Base-by-base conservation (phyloP, 2,797 vertebrate genomes). In the Pseudochaenichthys georgianus region DNA sequence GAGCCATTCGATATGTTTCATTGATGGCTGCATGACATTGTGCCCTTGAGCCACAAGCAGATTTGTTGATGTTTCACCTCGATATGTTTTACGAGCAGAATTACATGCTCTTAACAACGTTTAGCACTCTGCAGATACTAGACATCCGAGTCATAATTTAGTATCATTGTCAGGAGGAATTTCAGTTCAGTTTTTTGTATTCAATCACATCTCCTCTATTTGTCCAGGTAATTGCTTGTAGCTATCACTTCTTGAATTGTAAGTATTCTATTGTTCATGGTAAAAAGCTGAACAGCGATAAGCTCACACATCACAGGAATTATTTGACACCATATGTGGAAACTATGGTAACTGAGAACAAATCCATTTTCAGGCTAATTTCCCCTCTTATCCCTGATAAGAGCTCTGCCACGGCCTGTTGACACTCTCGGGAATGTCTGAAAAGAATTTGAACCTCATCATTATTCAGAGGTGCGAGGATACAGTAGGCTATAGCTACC, bases 401-500 rank as follows among this genome's bases (percentile, higher is more conserved):
- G 61, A 78, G 73, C 76, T 73, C 41, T 55, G 69, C 61, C 55
- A 21, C 58, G 42, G 55, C 80, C 72, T 75, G 71, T 70, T 78
- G 75, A 77, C 55, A 79, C 72, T 58, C 64, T 66, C 3, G 62
- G 66, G 71, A 78, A 67, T 70, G 72, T 69, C 57, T 82, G 54
- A 52, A 75, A 74, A 60, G 16, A 78, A 70, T 73, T 12, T 57
- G 51, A 81, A 66, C 19, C 65, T 81, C 41, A 69, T 72, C 53
- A 50, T 80, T 66, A 70, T 68, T 59, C 80, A 53, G 74, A 84
- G 63, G 75, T 69, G 78, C 67, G 67, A 75, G 77, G 78, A 83
- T 70, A 68, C 77, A 86, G 66, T 16, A 23, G 23, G 23, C 23
- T 23, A 48, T 23, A 80, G 28, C 28, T 28, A 28, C 28, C 68